phyloP scores from a whole-genome alignment of 1,140 invertebrate genomes.

The Achroia grisella region DNA sequence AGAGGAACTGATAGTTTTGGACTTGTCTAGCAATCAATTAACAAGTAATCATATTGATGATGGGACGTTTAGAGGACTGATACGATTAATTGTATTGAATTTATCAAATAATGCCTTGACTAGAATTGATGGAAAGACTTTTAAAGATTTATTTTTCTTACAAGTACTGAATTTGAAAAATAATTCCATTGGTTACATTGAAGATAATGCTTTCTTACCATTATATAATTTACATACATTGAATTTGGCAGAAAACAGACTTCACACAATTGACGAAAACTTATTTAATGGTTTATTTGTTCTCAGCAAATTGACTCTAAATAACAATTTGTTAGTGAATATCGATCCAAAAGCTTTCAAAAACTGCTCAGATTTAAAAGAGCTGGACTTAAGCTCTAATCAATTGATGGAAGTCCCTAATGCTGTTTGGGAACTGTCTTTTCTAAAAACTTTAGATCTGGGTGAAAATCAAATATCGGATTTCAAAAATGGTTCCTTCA shows the following conservation, averaged over 20 bases:
- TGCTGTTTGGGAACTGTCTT: conserved; percentile 85
- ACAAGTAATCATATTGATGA: conserved; percentile 87
- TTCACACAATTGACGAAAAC: conserved; percentile 85
- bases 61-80: conserved; percentile 88
- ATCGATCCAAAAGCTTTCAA: conserved; percentile 89
- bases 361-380: conserved; percentile 93
- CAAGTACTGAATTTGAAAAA: conserved; percentile 91
- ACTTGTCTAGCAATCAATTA: conserved; percentile 90
- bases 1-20: conserved; percentile 87
- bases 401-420: conserved; percentile 86
- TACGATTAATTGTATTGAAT: conserved; percentile 88
- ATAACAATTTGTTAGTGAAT: conserved; percentile 87
- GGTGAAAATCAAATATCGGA: conserved; percentile 89
- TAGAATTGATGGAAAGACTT: conserved; percentile 86
- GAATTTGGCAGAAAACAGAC: conserved; percentile 88
- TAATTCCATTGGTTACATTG: conserved; percentile 89
- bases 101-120: conserved; percentile 89
- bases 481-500: conserved; percentile 87
- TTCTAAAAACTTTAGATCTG: conserved; percentile 89
- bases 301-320: conserved; percentile 86
- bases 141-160: conserved; percentile 90
- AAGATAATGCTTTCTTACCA: conserved; percentile 89
- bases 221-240: conserved; percentile 91
- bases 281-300: conserved; percentile 90
- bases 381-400: conserved; percentile 92